Evolutionary conservation across 2,888 invertebrate species (phyloP).

Genomic region (Meliscaeva auricollis): DNA sequence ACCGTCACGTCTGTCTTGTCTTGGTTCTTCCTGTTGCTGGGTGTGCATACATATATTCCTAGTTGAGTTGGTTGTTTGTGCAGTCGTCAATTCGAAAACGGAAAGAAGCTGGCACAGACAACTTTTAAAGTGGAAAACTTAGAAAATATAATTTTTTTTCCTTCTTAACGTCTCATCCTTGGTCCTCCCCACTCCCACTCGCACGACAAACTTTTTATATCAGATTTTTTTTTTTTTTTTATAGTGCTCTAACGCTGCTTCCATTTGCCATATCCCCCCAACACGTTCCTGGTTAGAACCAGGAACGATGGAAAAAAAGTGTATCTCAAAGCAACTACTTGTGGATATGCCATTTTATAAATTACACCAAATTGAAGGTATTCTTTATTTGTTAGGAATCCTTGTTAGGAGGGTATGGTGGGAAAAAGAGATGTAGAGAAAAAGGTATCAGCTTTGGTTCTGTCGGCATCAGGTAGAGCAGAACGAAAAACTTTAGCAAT

Average conservation of each 20-base stretch:
- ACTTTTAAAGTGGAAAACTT: conserved; percentile 76
- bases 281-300: neutral
- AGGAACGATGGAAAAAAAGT: conserved; percentile 4
- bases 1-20: conserved; percentile 35
- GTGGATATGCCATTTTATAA: conserved; percentile 76
- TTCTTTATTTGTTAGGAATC: conserved; percentile 71
- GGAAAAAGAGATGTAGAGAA: neutral
- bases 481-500: conserved; percentile 68
- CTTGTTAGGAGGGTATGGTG: conserved; percentile 6
- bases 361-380: conserved; percentile 76
- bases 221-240: conserved; percentile 43
- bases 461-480: conserved; percentile 14
- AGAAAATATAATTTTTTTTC: conserved; percentile 73
- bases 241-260: conserved; percentile 46
- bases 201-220: conserved; percentile 64
- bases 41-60: neutral
- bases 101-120: conserved; percentile 64
- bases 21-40: conserved; percentile 54
- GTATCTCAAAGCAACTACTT: conserved; percentile 73
- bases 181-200: neutral
- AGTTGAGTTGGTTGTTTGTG: conserved; percentile 29
- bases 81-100: conserved; percentile 68
- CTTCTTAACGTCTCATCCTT: neutral
- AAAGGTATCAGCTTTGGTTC: neutral
- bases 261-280: neutral